A percentile compares a stretch with the other conserved stretches of the same genome.
These are phyloP conservation scores for Masticophis lateralis DNA, from an alignment of 2,797 vertebrate genomes.

Conservation along the genomic window DNA sequence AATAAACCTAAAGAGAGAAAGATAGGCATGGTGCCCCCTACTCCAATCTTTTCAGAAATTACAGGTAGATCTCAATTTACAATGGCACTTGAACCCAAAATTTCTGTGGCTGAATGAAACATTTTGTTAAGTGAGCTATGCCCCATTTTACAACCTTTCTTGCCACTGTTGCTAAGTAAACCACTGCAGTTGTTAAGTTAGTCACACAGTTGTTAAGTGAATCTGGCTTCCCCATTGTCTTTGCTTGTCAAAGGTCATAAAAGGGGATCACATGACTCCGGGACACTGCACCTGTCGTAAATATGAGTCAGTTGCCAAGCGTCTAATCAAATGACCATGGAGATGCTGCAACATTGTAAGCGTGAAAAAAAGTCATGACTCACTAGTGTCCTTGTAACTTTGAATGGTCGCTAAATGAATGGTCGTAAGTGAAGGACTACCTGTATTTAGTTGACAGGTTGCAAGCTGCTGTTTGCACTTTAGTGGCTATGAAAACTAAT, in stretches of 20 bases:
- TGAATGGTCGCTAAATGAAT: background rate
- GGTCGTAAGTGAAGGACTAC: background rate
- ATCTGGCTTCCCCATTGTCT: background rate
- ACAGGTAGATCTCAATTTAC: background rate
- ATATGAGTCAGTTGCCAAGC: background rate
- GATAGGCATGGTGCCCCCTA: fast-evolving
- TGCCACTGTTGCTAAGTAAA: background rate
- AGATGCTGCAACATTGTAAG: background rate
- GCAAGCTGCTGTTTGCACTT: background rate
- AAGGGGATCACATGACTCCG: background rate
- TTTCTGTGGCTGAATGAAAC: background rate
- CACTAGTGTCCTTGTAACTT: background rate
- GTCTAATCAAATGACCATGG: background rate
- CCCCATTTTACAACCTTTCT: background rate
- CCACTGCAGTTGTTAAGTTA: background rate
- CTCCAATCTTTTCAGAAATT: background rate
- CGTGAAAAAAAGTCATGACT: background rate
- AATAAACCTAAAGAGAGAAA: background rate
- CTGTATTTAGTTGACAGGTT: background rate
- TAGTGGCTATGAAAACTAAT: background rate
- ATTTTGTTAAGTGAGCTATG: background rate
- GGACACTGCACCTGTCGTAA: background rate
- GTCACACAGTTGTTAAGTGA: background rate
- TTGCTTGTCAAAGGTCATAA: background rate
- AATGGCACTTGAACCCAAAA: background rate